phyloP scores from a whole-genome alignment of 2,888 invertebrate genomes.

The Drosophila bunnanda region DNA sequence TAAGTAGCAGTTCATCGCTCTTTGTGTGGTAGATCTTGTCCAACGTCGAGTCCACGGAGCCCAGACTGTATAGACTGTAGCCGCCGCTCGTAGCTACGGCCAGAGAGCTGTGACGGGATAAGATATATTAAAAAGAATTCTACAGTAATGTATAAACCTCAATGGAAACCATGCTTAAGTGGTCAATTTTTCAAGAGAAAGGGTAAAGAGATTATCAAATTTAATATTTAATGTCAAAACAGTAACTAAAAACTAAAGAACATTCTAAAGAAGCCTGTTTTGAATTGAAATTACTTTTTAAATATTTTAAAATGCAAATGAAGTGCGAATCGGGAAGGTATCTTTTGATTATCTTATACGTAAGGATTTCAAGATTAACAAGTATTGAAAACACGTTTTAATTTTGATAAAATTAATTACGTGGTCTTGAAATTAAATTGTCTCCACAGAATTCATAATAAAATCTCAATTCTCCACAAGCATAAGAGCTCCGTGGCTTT shows the following conservation, averaged over 20 bases:
- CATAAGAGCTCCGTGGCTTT: no score
- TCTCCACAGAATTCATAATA: background rate
- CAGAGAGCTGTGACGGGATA: conserved; percentile 88
- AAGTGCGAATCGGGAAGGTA: no score
- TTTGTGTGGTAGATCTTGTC: conserved; percentile 96
- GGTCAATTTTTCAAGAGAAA: background rate
- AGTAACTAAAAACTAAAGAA: background rate
- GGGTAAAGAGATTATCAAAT: background rate
- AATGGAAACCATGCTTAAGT: background rate
- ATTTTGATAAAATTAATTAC: conserved; percentile 1
- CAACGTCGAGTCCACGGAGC: conserved; percentile 90
- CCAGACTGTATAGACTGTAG: conserved; percentile 94
- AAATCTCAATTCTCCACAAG: background rate
- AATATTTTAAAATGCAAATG: background rate
- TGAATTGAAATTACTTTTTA: background rate
- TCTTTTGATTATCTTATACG: no score
- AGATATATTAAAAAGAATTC: background rate
- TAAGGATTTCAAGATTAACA: background rate
- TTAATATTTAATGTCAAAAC: background rate
- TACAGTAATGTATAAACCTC: background rate
- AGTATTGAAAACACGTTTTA: background rate
- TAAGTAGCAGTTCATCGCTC: conserved; percentile 94
- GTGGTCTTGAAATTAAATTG: background rate
- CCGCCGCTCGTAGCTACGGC: conserved; percentile 96
- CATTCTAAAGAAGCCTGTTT: no score